Evolutionary conservation across 2,797 vertebrate genomes (phyloP).

Genomic region (Eulemur coronatus): DNA sequence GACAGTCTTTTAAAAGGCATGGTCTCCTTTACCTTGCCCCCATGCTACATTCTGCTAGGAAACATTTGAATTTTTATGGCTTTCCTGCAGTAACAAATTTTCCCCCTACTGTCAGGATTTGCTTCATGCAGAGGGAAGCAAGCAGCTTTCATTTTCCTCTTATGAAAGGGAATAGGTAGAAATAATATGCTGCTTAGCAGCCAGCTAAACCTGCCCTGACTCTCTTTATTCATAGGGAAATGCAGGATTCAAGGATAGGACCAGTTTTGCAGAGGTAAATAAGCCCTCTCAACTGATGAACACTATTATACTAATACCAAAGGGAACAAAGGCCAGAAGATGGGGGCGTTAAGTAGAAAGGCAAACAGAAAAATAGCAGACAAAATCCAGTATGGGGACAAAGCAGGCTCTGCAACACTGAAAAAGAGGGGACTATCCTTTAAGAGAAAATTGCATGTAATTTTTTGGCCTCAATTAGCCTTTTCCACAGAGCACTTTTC

Average conservation of each 20-base stretch:
- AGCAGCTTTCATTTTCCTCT: slow-evolving; percentile 77
- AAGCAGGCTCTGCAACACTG: slow-evolving; percentile 53
- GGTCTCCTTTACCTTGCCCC: slow-evolving; percentile 63
- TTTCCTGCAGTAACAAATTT: slow-evolving; percentile 71
- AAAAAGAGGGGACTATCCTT: slow-evolving; percentile 62
- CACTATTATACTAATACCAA: slow-evolving; percentile 68
- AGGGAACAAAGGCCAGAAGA: slow-evolving; percentile 73
- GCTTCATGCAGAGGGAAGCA: slow-evolving; percentile 71
- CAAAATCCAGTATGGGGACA: slow-evolving; percentile 65
- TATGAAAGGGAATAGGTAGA: slow-evolving; percentile 55
- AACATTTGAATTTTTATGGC: slow-evolving; percentile 72
- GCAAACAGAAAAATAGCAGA: slow-evolving; percentile 76
- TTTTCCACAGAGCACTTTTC: slow-evolving; percentile 76
- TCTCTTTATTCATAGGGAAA: slow-evolving; percentile 62
- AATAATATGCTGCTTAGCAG: slow-evolving; percentile 69
- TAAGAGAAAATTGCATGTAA: slow-evolving; percentile 78
- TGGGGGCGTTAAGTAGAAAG: slow-evolving; percentile 59
- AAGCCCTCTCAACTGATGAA: slow-evolving; percentile 66
- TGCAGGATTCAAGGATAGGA: slow-evolving; percentile 47
- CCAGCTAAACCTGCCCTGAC: slow-evolving; percentile 60
- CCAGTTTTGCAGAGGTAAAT: slow-evolving; percentile 60
- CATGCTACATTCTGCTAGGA: slow-evolving; percentile 30
- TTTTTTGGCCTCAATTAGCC: slow-evolving; percentile 81
- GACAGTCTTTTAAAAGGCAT: not conserved
- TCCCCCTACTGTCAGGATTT: slow-evolving; percentile 75